Percentiles rank a stretch among this genome's conserved stretches.
Conservation (phyloP, 2,888 invertebrate genomes). For the Apamea monoglypha region DNA sequence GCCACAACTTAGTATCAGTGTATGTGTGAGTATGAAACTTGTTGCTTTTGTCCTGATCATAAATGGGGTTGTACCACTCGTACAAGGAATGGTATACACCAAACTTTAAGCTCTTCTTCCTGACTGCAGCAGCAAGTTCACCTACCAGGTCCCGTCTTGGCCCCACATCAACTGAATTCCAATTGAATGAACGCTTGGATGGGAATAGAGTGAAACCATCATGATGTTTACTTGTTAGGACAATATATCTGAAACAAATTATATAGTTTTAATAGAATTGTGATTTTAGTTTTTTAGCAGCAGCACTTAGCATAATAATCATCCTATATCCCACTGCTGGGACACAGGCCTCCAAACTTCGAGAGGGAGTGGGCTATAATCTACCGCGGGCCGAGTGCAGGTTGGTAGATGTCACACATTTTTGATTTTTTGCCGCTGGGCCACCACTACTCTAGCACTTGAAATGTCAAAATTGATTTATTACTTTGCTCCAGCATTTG, state of each 20-base stretch:
- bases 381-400: too few relatives aligned
- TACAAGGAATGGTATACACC: conserved; percentile 96
- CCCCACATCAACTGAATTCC: conserved; percentile 95
- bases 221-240: conserved; percentile 96
- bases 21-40: conserved; percentile 92
- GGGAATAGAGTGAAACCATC: conserved; percentile 97
- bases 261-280: neutral
- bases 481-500: conserved; percentile 96
- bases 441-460: neutral
- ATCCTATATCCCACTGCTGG: too few relatives aligned
- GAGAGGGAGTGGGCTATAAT: too few relatives aligned
- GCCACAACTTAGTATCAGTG: conserved; percentile 93
- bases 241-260: conserved; percentile 85
- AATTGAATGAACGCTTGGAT: conserved; percentile 95
- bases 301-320: neutral
- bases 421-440: too few relatives aligned
- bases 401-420: too few relatives aligned
- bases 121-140: conserved; percentile 93
- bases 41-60: conserved; percentile 92
- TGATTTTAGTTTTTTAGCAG: conserved; percentile 9
- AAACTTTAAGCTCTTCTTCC: conserved; percentile 92
- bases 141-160: conserved; percentile 94
- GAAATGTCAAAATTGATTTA: conserved; percentile 13
- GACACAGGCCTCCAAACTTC: too few relatives aligned
- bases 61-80: conserved; percentile 97